Evolutionary conservation across 2,113 vertebrate genomes (phyloP).

Genomic region (Solea solea): DNA sequence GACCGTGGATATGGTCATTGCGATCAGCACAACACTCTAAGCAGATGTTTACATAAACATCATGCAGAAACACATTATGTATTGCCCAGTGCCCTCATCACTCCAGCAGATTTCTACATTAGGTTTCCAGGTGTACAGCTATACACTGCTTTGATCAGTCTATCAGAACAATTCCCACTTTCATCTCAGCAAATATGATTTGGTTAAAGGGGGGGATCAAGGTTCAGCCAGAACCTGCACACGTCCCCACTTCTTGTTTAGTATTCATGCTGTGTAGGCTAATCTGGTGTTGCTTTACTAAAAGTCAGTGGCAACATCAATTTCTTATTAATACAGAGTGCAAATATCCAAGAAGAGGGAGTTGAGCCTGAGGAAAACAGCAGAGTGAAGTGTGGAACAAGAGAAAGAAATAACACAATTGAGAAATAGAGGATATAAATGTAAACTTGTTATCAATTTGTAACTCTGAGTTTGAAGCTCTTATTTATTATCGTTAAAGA

Average conservation of each 20-base stretch:
- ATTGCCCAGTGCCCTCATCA: constrained; percentile 67
- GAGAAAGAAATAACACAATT: constrained; percentile 8
- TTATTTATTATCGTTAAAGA: constrained; percentile 31
- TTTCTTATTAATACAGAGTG: constrained; percentile 73
- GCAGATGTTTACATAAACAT: constrained; percentile 81
- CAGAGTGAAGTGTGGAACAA: constrained; percentile 9
- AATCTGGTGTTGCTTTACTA: constrained; percentile 70
- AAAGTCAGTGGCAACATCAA: constrained; percentile 77
- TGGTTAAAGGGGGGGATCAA: constrained; percentile 73
- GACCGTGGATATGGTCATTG: constrained; percentile 60
- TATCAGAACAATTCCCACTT: constrained; percentile 80
- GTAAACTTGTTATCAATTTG: constrained; percentile 35
- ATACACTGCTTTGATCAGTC: constrained; percentile 78
- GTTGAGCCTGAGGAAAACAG: constrained; percentile 39
- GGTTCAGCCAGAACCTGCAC: constrained; percentile 64
- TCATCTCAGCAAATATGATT: constrained; percentile 75
- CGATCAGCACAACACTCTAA: constrained; percentile 60
- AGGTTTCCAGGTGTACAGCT: constrained; percentile 73
- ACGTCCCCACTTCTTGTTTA: constrained; percentile 64
- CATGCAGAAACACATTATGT: constrained; percentile 74
- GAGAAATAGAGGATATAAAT: constrained; percentile 25
- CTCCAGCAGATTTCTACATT: constrained; percentile 69
- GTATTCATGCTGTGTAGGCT: constrained; percentile 71
- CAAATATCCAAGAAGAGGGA: constrained; percentile 56
- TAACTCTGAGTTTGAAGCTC: constrained; percentile 12